These are phyloP conservation scores for Masticophis lateralis DNA, from an alignment of 2,797 vertebrate genomes.

Conservation along the genomic window DNA sequence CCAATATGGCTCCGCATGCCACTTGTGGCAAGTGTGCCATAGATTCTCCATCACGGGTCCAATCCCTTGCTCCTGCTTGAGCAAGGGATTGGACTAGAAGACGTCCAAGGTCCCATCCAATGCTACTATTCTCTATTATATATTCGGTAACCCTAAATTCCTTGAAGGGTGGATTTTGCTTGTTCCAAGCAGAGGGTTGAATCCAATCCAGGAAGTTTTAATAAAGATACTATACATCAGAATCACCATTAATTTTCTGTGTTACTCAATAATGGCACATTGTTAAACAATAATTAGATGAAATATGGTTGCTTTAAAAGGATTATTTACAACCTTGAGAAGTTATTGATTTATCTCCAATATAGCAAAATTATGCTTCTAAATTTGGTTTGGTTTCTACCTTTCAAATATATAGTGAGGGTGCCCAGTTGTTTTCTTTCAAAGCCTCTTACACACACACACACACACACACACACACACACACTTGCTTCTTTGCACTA, in stretches of 20 bases:
- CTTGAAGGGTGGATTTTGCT: background rate
- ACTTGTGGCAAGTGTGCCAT: too few relatives aligned
- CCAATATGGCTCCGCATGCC: too few relatives aligned
- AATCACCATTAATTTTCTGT: background rate
- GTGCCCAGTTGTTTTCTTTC: background rate
- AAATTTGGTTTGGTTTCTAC: conserved; percentile 1
- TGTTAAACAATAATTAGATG: background rate
- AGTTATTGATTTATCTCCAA: background rate
- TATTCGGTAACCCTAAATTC: background rate
- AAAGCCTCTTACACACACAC: background rate
- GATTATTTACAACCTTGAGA: background rate
- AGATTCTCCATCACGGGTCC: too few relatives aligned
- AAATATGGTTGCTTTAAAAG: background rate
- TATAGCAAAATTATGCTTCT: background rate
- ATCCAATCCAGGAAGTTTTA: background rate
- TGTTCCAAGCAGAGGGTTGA: background rate
- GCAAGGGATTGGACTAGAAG: too few relatives aligned
- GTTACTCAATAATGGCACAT: background rate
- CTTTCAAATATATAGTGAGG: background rate
- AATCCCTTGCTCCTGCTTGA: too few relatives aligned
- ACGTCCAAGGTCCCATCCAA: background rate
- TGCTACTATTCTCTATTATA: background rate
- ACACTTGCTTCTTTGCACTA: background rate
- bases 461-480: background rate
- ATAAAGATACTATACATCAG: background rate